Evolutionary conservation across 2,113 vertebrate genomes (phyloP).

Genomic region (Turnix velox): DNA sequence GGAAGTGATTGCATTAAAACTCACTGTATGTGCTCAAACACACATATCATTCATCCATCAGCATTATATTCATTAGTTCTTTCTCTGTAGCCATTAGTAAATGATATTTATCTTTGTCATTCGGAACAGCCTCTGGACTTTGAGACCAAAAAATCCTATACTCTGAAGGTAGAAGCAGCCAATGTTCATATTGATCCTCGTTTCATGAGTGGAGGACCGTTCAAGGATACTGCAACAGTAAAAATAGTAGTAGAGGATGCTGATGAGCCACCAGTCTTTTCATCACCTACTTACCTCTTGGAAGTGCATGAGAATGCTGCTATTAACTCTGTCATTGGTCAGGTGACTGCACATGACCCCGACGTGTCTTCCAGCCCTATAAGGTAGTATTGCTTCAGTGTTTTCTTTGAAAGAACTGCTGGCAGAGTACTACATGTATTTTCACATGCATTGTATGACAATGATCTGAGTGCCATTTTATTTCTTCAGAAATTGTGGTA

Average conservation of each 20-base stretch:
- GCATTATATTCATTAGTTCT: constrained; percentile 62
- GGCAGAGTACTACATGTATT: background rate
- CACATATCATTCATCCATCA: constrained; percentile 67
- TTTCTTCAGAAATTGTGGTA: background rate
- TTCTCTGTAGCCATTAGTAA: constrained; percentile 67
- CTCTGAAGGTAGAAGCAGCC: constrained; percentile 90
- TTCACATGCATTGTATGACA: background rate
- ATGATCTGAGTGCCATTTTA: background rate
- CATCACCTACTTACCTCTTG: constrained; percentile 83
- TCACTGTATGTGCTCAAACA: constrained; percentile 42
- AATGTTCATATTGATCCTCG: constrained; percentile 86
- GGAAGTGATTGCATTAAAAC: constrained; percentile 58
- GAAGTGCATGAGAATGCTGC: constrained; percentile 93
- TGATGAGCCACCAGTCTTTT: constrained; percentile 92
- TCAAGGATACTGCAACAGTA: constrained; percentile 91
- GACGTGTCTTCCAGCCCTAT: constrained; percentile 84
- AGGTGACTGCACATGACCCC: constrained; percentile 88
- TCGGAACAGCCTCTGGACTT: constrained; percentile 89
- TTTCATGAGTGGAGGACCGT: constrained; percentile 82
- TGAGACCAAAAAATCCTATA: constrained; percentile 91
- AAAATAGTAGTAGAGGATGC: constrained; percentile 91
- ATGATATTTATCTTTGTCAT: constrained; percentile 73
- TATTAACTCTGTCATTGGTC: constrained; percentile 88
- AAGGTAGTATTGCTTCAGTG: constrained; percentile 76
- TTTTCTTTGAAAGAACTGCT: background rate